Evolutionary conservation across 2,113 vertebrate genomes (phyloP).

Genomic region (chimpanzee (Pan troglodytes)): DNA sequence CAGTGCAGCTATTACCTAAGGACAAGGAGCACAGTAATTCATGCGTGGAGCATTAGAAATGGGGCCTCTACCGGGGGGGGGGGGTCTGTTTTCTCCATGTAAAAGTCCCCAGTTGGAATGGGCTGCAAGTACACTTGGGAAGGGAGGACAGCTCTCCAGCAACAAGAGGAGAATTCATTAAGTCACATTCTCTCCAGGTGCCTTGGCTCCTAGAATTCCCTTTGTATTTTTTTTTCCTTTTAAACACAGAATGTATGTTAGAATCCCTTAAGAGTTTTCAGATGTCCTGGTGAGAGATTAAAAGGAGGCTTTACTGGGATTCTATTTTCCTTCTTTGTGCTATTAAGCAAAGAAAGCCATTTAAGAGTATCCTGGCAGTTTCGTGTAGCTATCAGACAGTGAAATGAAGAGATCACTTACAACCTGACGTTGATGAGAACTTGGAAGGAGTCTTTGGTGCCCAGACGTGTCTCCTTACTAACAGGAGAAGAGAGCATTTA

Average conservation of each 20-base stretch:
- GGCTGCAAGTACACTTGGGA: neutral
- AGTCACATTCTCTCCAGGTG: neutral
- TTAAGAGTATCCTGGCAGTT: no score
- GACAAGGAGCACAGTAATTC: conserved; percentile 60
- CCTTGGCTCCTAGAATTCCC: conserved; percentile 63
- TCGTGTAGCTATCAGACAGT: rapidly evolving
- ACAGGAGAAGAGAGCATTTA: neutral
- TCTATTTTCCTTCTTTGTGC: neutral
- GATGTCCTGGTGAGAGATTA: neutral
- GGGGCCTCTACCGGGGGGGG: conserved; percentile 54
- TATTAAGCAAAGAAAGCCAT: neutral
- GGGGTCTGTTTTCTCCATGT: conserved; percentile 52
- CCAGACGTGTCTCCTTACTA: neutral
- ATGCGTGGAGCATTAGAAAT: conserved; percentile 52
- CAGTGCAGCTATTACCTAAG: conserved; percentile 32
- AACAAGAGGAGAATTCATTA: conserved; percentile 62
- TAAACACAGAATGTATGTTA: neutral
- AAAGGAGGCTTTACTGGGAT: neutral
- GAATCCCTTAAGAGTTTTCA: neutral
- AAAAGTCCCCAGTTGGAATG: conserved; percentile 73
- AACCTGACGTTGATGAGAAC: no score
- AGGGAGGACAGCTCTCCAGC: conserved; percentile 13
- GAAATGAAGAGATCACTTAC: neutral
- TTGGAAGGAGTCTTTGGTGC: rapidly evolving
- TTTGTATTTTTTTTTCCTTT: neutral